Percentiles rank a stretch among this genome's conserved stretches.
phyloP scores from a whole-genome alignment of 92 coral and sea anemone species.

The Diadumene lineata region DNA sequence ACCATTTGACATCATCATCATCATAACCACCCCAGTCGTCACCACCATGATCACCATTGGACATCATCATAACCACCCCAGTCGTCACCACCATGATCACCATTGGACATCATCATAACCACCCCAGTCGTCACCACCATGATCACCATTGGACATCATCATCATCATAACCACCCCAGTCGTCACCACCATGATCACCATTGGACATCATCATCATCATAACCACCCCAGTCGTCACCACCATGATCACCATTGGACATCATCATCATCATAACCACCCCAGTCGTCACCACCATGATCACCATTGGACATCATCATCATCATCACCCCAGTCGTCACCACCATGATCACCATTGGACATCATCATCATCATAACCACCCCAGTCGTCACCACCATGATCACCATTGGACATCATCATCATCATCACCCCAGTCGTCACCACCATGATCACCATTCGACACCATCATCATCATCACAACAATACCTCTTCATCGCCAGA shows the following conservation, averaged over 20 bases:
- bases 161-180: no score
- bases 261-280: neutral
- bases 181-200: no score
- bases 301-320: neutral
- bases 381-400: neutral
- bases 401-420: neutral
- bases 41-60: no score
- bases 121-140: no score
- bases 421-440: neutral
- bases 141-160: no score
- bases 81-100: no score
- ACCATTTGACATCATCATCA: no score
- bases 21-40: no score
- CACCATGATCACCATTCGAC: no score
- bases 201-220: neutral
- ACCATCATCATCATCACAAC: neutral
- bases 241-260: no score
- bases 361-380: neutral
- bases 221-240: neutral
- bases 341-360: neutral
- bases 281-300: neutral
- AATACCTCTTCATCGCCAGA: constrained; percentile 36
- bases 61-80: no score
- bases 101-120: no score
- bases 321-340: neutral